Conservation (phyloP, 2,797 vertebrate genomes). For the Alca torda region DNA sequence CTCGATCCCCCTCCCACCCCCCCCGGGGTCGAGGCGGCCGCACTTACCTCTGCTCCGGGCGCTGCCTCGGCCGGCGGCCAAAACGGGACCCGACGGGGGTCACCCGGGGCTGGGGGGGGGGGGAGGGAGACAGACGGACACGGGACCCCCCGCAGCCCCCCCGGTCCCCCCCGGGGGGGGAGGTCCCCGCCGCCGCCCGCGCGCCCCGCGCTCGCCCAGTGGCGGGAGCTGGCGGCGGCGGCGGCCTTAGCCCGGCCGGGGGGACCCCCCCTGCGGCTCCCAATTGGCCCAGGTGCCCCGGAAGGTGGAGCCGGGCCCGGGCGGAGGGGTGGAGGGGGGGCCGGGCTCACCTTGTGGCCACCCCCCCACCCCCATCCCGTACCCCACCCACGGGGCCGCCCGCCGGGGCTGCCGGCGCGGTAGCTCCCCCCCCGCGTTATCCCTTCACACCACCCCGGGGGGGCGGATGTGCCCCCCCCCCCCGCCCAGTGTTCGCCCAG, state of each 20-base stretch:
- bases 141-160: neutral
- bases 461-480: too few species aligned
- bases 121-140: neutral
- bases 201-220: neutral
- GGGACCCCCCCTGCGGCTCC: slow-evolving; percentile 13
- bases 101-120: neutral
- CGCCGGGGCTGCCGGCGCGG: neutral
- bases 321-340: neutral
- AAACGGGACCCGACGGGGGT: neutral
- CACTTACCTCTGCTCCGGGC: neutral
- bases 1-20: neutral
- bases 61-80: neutral
- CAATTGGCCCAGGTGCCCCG: slow-evolving; percentile 41
- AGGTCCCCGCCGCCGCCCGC: neutral
- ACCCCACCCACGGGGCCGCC: neutral
- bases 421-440: neutral
- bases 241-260: slow-evolving; percentile 13
- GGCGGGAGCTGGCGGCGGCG: neutral
- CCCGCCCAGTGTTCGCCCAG: too few species aligned
- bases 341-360: neutral
- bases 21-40: neutral
- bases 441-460: neutral
- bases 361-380: neutral
- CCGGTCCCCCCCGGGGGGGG: neutral
- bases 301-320: slow-evolving; percentile 13